Evolutionary conservation across 2,113 vertebrate genomes (phyloP), one percentile per base, ranked within the genome.

Genomic region (Cnemophilus loriae): DNA sequence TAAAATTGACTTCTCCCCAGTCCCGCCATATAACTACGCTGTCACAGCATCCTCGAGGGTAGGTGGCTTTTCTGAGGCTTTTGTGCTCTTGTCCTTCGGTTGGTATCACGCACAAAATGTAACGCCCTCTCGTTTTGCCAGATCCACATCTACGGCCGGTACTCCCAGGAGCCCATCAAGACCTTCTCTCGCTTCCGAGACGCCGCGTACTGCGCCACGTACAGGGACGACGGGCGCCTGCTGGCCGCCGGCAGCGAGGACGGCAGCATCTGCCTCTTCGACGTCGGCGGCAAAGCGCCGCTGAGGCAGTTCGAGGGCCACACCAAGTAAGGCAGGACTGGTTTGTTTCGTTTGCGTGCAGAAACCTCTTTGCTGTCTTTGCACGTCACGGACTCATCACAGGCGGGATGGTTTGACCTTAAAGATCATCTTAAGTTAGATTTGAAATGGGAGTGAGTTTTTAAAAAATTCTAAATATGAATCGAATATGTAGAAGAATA

Each of bases 21-120:
- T 98, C 79, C 94, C 98, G 33, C 99, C 99, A 0, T 96, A 99
- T 89, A 99, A 99, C 95, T 99, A 99, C 75, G 99, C 99, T 9
- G 99, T 99, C 67, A 99, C 99, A 26, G 99, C 99, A 10, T 99
- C 99, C 49, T 99, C 99, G 28, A 98, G 99, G 97, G 99, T 99
- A 97, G 97, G 98, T 96, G 53, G 6, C 20, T 46, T 27, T 30
- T 10, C 5, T 11, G 41, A 33, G 22, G 5, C 10, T 61, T 49
- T 46, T 4, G 0, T 3, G 1, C 28, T 22, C 11, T 8, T 27
- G 1, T 9, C 37, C 11, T 57, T 52, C 32, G 5, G 11, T 3
- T 65, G 23, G 19, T 71, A 2, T 28, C 68, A 0, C 16, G 2
- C 20, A 20, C 12, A 0, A 1, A 74, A 9, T 11, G 35, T 35